Conservation (phyloP, 1,140 invertebrate species). For the Cherax quadricarinatus region DNA sequence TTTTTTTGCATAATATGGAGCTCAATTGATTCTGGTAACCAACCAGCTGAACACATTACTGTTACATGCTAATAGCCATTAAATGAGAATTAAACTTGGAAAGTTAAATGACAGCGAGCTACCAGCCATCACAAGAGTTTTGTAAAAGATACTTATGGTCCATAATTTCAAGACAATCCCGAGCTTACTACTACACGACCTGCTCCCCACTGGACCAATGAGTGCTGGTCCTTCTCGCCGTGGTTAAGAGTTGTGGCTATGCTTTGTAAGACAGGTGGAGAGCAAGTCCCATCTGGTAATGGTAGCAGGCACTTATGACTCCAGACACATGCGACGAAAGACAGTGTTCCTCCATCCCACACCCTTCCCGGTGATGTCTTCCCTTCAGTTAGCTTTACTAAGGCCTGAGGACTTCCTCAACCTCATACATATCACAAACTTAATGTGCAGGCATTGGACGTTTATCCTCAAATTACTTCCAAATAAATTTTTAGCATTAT, state of each 20-base stretch:
- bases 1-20: neutral
- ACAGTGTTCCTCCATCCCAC: neutral
- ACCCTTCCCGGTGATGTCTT: neutral
- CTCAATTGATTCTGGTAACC: neutral
- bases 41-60: neutral
- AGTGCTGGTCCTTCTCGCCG: neutral
- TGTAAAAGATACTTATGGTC: neutral
- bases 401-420: neutral
- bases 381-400: neutral
- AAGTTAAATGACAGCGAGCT: neutral
- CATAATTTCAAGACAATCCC: neutral
- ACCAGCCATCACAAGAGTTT: neutral
- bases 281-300: neutral
- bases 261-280: neutral
- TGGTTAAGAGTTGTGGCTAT: neutral
- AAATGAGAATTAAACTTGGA: neutral
- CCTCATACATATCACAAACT: neutral
- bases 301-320: conserved; percentile 6
- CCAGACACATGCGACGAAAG: neutral
- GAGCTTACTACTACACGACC: neutral
- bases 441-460: neutral
- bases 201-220: neutral
- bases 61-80: neutral
- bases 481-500: neutral
- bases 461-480: neutral